A percentile compares a stretch with the other conserved stretches of the same genome.
These are phyloP conservation scores for Antechinus flavipes DNA, from an alignment of 2,113 vertebrate species.

Conservation along the genomic window DNA sequence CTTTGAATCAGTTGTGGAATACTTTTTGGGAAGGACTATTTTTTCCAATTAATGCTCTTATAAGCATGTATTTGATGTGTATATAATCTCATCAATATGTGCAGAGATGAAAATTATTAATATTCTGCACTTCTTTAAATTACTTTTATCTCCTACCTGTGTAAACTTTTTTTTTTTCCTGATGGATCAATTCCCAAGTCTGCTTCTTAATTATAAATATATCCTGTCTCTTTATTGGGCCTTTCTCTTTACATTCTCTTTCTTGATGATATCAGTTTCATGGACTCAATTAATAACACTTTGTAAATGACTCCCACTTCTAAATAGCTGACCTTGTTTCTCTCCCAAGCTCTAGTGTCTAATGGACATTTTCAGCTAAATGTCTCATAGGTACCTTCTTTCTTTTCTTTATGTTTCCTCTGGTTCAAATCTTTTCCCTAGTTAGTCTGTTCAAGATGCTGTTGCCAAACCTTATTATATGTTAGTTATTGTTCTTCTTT, in stretches of 20 bases:
- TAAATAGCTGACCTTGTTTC: background rate
- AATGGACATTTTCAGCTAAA: background rate
- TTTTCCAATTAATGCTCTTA: background rate
- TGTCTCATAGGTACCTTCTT: background rate
- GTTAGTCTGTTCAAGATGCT: background rate
- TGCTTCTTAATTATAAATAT: background rate
- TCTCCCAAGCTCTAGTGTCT: background rate
- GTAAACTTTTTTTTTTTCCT: background rate
- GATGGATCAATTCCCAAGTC: background rate
- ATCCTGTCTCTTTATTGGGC: background rate
- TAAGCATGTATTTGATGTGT: background rate
- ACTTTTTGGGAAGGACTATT: background rate
- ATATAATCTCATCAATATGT: no score
- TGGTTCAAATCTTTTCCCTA: no score
- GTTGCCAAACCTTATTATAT: background rate
- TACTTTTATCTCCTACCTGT: background rate
- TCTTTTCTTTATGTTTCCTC: background rate
- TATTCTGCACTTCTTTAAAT: background rate
- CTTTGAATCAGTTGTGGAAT: background rate
- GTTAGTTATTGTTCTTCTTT: background rate
- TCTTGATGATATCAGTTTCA: background rate
- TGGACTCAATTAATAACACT: no score
- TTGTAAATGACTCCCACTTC: background rate
- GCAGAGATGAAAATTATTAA: no score
- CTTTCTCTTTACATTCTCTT: background rate